Conservation (phyloP, 2,888 invertebrate species). For the Drosophila heteroneura region DNA sequence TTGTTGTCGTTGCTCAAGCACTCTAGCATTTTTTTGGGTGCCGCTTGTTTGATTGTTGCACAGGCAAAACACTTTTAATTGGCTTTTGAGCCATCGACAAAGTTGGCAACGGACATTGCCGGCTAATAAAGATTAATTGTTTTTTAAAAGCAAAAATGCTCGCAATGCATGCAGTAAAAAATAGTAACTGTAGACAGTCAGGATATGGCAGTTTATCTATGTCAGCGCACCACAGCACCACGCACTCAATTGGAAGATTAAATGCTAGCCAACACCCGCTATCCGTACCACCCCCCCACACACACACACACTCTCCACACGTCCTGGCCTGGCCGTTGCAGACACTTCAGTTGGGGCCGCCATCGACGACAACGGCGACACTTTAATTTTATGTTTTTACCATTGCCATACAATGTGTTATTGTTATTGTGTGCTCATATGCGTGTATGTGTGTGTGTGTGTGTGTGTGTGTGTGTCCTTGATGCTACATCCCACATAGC, state of each 20-base stretch:
- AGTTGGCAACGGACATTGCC: constrained; percentile 41
- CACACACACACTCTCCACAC: background rate
- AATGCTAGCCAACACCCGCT: constrained; percentile 54
- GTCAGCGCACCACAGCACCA: constrained; percentile 62
- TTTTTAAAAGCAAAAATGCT: constrained; percentile 78
- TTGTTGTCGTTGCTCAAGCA: background rate
- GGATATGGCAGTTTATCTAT: constrained; percentile 76
- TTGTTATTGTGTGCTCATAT: constrained; percentile 68
- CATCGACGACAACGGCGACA: constrained; percentile 43
- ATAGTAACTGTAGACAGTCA: constrained; percentile 43
- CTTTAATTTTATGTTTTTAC: constrained; percentile 68
- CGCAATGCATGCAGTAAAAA: constrained; percentile 33
- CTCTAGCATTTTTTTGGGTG: constrained; percentile 14
- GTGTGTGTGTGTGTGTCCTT: background rate
- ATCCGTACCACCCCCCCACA: no score
- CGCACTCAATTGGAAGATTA: constrained; percentile 81
- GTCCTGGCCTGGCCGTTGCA: constrained; percentile 10
- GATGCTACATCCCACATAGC: constrained; percentile 7
- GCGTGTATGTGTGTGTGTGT: background rate
- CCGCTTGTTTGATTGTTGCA: constrained; percentile 63
- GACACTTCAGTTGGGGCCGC: constrained; percentile 58
- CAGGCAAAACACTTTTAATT: constrained; percentile 75
- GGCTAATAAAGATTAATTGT: constrained; percentile 79
- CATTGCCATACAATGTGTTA: constrained; percentile 71
- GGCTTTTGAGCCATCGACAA: constrained; percentile 76